These are phyloP conservation scores for Hyphantria cunea DNA, from an alignment of 1,140 invertebrate genomes.

Conservation along the genomic window DNA sequence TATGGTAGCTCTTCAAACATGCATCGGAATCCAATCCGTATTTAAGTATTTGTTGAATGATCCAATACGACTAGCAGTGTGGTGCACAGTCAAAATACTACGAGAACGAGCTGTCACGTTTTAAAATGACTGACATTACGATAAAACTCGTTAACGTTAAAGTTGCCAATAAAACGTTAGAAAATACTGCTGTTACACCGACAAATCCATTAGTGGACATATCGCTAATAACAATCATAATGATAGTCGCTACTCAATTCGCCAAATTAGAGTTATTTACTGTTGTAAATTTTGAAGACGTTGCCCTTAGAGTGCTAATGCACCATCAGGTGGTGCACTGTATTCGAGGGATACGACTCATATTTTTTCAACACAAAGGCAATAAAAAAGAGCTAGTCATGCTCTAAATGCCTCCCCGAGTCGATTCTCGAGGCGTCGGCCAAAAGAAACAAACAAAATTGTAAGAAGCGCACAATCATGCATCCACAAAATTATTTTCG, in stretches of 20 bases:
- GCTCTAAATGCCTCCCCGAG: slow-evolving; percentile 71
- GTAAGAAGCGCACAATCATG: slow-evolving; percentile 73
- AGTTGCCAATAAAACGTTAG: slow-evolving; percentile 42
- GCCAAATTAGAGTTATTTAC: slow-evolving; percentile 65
- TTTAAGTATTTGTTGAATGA: slow-evolving; percentile 45
- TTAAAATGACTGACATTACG: slow-evolving; percentile 31
- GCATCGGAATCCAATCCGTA: slow-evolving; percentile 43
- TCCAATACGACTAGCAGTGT: slow-evolving; percentile 21
- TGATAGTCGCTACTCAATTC: slow-evolving; percentile 35
- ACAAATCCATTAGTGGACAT: slow-evolving; percentile 51
- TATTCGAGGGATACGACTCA: slow-evolving; percentile 46
- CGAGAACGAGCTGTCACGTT: slow-evolving; percentile 44
- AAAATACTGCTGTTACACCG: slow-evolving; percentile 39
- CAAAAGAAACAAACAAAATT: slow-evolving; percentile 77
- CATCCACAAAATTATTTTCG: slow-evolving; percentile 75
- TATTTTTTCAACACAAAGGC: slow-evolving; percentile 76
- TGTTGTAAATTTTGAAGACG: slow-evolving; percentile 48
- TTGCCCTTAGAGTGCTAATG: slow-evolving; percentile 47
- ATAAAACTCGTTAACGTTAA: slow-evolving; percentile 34
- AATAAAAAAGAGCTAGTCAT: slow-evolving; percentile 77
- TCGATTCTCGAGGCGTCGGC: slow-evolving; percentile 56
- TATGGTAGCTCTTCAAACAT: slow-evolving; percentile 32
- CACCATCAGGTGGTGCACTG: slow-evolving; percentile 58
- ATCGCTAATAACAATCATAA: slow-evolving; percentile 47
- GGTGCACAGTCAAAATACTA: slow-evolving; percentile 43